Base-by-base conservation (phyloP, 53 echinoderm and acorn worm genomes). In the Zoroaster sp. region DNA sequence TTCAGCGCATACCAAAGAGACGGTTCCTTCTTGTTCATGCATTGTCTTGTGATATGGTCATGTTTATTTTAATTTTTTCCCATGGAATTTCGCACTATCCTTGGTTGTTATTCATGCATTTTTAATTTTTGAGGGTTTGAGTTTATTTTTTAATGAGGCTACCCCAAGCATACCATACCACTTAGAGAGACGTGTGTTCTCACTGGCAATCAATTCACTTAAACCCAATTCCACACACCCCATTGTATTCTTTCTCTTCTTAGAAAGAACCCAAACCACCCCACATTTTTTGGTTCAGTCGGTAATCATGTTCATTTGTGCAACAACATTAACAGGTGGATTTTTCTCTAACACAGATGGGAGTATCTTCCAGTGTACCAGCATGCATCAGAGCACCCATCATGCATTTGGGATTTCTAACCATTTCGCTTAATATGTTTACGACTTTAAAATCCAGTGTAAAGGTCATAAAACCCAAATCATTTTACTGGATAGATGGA, bases 1-100 rank as follows among this genome's bases (percentile, higher is more conserved):
- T 83, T 83, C 83, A 69, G 83, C 18, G 44, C 28, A 67, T 68
- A 63, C 55, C 79, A 66, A 66, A 71, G 85, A 85, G 85, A 85
- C 13, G 71, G 85, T 70, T 83, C 85, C 49, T 85, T 85, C 85
- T 71, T 85, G 85, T 85, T 85, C 85, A 69, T 70, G 36, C 74
- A 74, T 71, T 70, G 41, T 44, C 12, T 78, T 70, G 66, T 85
- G 66, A 49, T 52, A 34, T 75, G 17, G 40, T 81, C 18, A 36
- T 81, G 39, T 25, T 37, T 59, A 54, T 14, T 21, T 81, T 81
- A 40, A 65, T 80, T 80, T 25, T 66, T 66, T 66, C 15, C 28
- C 23, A 30, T 65, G 53, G 32, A 66, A 37, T 23, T 81, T 55
- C 49, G 46, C 12, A 36, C 66, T 31, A n/a, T 81, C 28, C 70